These are phyloP conservation scores for Morphnarchus princeps DNA, from an alignment of 2,113 vertebrate genomes.

Conservation along the genomic window DNA sequence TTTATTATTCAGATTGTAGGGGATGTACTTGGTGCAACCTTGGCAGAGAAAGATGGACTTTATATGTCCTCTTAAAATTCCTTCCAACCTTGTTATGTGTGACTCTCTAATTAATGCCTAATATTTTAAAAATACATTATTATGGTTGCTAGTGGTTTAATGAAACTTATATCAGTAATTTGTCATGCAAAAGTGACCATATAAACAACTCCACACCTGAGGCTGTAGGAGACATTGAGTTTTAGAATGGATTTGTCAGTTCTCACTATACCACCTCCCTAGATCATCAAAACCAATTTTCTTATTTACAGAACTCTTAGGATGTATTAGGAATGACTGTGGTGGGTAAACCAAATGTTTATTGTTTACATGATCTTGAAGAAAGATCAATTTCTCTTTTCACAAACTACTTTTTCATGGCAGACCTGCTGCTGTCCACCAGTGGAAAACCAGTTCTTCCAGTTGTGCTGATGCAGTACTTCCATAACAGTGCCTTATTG, in stretches of 20 bases:
- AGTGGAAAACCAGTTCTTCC: not conserved
- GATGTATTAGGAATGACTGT: not conserved
- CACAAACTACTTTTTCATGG: not conserved
- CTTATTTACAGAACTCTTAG: not conserved
- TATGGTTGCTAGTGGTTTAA: not conserved
- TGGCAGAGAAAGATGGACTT: not conserved
- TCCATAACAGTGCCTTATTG: not conserved
- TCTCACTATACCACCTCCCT: not conserved
- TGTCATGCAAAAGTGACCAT: not conserved
- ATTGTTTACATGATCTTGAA: not conserved
- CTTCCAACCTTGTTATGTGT: not conserved
- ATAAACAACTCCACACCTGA: not conserved
- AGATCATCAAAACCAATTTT: not conserved
- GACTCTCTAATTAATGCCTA: not conserved
- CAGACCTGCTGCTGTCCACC: no score
- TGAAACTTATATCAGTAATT: not conserved
- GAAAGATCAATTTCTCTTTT: not conserved
- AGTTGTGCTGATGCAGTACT: not conserved
- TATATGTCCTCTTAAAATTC: not conserved
- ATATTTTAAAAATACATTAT: not conserved
- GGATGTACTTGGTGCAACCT: not conserved
- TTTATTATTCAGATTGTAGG: not conserved
- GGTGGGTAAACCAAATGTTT: not conserved
- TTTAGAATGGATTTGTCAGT: not conserved
- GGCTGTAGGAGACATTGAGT: not conserved